These are phyloP conservation scores for Gopherus flavomarginatus DNA, from an alignment of 2,113 vertebrate species.

Conservation along the genomic window DNA sequence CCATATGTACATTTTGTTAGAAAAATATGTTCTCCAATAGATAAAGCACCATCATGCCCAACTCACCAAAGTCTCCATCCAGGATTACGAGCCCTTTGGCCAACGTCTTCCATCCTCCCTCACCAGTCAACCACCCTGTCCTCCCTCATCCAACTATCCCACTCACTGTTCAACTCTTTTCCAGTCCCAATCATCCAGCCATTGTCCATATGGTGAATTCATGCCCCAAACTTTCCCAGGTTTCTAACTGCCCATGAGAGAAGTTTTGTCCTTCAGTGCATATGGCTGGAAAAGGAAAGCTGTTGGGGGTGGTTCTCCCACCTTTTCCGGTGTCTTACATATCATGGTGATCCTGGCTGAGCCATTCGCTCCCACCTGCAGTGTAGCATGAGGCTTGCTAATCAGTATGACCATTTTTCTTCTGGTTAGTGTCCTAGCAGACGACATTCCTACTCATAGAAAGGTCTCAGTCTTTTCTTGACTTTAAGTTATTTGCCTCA, in stretches of 20 bases:
- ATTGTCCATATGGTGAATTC: not conserved
- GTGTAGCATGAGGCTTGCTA: not conserved
- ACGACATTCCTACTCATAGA: slow-evolving; percentile 26
- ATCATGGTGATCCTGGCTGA: not conserved
- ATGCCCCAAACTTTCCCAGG: not conserved
- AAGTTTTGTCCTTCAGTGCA: not conserved
- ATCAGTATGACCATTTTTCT: not conserved
- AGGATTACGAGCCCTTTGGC: not conserved
- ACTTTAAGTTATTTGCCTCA: not conserved
- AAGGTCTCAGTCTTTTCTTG: not conserved
- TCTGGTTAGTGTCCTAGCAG: not conserved
- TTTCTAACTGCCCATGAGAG: not conserved
- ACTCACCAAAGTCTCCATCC: not conserved
- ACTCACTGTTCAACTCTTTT: not conserved
- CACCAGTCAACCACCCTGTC: not conserved
- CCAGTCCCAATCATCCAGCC: not conserved
- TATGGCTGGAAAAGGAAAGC: not conserved
- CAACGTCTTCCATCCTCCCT: not conserved
- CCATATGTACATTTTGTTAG: not conserved
- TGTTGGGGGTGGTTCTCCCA: not conserved
- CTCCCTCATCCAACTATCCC: not conserved
- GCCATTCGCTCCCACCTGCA: slow-evolving; percentile 10
- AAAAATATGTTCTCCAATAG: not conserved
- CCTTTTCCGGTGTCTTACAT: not conserved
- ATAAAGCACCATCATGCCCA: fast-evolving